phyloP scores from a whole-genome alignment of 2,113 vertebrate species.

The Gobio gobio region DNA sequence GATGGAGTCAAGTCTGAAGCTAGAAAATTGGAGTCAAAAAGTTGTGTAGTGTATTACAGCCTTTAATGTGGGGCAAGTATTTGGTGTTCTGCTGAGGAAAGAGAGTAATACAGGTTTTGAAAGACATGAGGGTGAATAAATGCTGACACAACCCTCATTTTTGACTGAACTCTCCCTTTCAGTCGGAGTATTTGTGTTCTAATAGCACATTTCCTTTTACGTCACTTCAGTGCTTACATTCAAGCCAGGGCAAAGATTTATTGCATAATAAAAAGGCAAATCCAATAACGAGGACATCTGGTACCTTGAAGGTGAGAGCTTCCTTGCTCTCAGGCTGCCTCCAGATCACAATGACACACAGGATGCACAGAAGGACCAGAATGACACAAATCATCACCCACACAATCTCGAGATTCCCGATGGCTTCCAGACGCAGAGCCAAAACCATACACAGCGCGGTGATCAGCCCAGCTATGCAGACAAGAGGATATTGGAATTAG shows the following conservation, averaged over 20 bases:
- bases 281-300: slow-evolving; percentile 24
- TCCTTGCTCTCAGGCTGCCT: slow-evolving; percentile 88
- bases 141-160: not conserved
- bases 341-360: slow-evolving; percentile 81
- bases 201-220: not conserved
- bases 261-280: not conserved
- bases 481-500: not conserved
- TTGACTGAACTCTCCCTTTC: not conserved
- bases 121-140: not conserved
- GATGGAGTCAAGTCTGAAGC: too few relatives aligned
- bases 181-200: not conserved
- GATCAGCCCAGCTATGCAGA: slow-evolving; percentile 78
- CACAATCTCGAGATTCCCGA: slow-evolving; percentile 59
- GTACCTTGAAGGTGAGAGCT: slow-evolving; percentile 90
- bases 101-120: not conserved
- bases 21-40: too few relatives aligned
- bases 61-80: not conserved
- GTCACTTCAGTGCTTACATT: not conserved
- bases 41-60: not conserved
- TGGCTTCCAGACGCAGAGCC: slow-evolving; percentile 56
- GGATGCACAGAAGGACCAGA: slow-evolving; percentile 68
- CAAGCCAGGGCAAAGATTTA: not conserved
- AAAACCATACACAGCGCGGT: slow-evolving; percentile 83
- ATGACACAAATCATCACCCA: slow-evolving; percentile 69
- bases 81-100: not conserved